A percentile compares a stretch with the other conserved stretches of the same genome.
phyloP scores from a whole-genome alignment of 1,140 invertebrate genomes.

The Diorhabda carinulata region DNA sequence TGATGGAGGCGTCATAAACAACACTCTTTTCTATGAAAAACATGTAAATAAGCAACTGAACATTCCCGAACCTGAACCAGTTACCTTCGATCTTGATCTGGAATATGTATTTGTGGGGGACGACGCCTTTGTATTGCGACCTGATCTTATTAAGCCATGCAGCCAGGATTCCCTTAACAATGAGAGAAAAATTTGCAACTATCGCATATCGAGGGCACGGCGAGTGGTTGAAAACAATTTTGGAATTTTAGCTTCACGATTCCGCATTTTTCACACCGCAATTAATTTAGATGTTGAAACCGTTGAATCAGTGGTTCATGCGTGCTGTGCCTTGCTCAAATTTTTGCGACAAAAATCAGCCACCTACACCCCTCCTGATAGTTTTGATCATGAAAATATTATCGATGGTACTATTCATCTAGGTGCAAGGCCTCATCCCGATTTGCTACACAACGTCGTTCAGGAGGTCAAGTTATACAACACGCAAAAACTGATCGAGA shows the following conservation, averaged over 20 bases:
- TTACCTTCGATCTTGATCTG: not conserved
- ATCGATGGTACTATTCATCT: conserved; percentile 13
- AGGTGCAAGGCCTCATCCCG: conserved; percentile 14
- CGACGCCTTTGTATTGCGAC: conserved; percentile 43
- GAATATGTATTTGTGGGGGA: conserved; percentile 21
- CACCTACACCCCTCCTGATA: conserved; percentile 14
- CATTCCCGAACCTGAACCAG: conserved; percentile 20
- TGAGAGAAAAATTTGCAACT: conserved; percentile 12
- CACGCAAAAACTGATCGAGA: conserved; percentile 10
- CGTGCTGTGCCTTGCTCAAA: conserved; percentile 24
- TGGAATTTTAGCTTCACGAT: conserved; percentile 16
- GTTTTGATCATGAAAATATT: conserved; percentile 23
- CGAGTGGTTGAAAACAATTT: conserved; percentile 15
- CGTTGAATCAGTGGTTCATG: conserved; percentile 20
- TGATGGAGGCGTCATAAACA: conserved; percentile 44
- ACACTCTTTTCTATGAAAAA: conserved; percentile 29
- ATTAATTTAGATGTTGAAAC: conserved; percentile 20
- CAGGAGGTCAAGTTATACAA: conserved; percentile 8
- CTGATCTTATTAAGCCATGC: conserved; percentile 7
- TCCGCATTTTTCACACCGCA: conserved; percentile 38
- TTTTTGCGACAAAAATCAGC: conserved; percentile 18
- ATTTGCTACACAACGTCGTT: conserved; percentile 12
- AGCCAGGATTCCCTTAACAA: conserved; percentile 8
- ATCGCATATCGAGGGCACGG: conserved; percentile 16
- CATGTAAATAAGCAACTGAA: conserved; percentile 16